Base-by-base conservation (phyloP, 2,888 invertebrate genomes). In the Caenorhabditis angaria region DNA sequence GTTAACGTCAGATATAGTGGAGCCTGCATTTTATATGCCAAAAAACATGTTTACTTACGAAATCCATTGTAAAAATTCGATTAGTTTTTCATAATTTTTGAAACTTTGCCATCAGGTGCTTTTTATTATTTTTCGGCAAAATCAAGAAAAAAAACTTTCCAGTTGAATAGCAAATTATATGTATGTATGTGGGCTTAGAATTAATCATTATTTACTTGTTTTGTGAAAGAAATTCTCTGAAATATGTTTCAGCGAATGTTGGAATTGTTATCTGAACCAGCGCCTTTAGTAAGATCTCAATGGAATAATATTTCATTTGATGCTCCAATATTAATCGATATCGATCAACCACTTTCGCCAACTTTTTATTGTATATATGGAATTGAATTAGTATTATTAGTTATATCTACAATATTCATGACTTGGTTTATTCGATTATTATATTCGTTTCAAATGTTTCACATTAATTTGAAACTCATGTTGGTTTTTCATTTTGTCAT, bases 301-400 rank as follows among this genome's bases (percentile, higher is more conserved):
- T 71, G 70, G 70, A 55, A 59, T 55, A 65, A 65, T 28, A 41
- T 71, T 28, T 55, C 65, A 22, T 71, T 66, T 50, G 66, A 61
- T 25, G 66, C 66, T n/a, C 66, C 70, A 25, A 61, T 71, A 24
- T 48, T 71, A 1, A 60, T 71, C n/a, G 70, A 66, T 35, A 63
- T 66, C 35, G 28, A 27, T 53, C 56, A 51, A 47, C 66, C 70
- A 20, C 24, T 63, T 18, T 60, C 59, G n/a, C 47, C 60, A 3
- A 56, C 27, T 14, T 59, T 66, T 22, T 22, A 28, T 32, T 25
- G 53, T 24, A 71, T 71, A 29, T 71, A 71, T 41, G 10, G 18
- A 14, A 25, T 54, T 25, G 70, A 71, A 50, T 27, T 25, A 2
- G 22, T 66, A 56, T 50, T 65, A 20, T 56, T 66, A 2, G 10